Conservation (phyloP, 1,140 invertebrate genomes). For the Ceratoteleas bidentatus region DNA sequence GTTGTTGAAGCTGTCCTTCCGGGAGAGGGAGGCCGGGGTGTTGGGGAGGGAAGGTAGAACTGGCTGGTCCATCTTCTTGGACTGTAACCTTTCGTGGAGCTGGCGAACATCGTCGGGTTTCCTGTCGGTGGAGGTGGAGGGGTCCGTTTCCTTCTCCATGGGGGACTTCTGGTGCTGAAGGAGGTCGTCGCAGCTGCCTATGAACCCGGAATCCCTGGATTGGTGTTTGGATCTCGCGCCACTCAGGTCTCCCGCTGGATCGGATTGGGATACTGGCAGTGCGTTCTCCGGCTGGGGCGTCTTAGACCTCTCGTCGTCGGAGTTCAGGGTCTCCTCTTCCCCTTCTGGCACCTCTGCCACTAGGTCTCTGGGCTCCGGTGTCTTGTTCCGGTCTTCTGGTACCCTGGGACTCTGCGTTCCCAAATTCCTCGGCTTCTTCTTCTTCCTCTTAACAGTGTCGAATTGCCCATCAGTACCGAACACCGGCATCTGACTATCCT, state of each 20-base stretch:
- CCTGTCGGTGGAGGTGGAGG: constrained; percentile 46
- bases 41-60: constrained; percentile 68
- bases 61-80: constrained; percentile 64
- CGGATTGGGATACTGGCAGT: constrained; percentile 32
- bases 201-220: constrained; percentile 92
- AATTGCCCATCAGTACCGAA: constrained; percentile 87
- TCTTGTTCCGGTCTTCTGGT: constrained; percentile 80
- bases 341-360: constrained; percentile 71
- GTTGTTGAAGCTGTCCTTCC: constrained; percentile 95
- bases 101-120: constrained; percentile 54
- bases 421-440: constrained; percentile 82
- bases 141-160: constrained; percentile 66
- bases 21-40: constrained; percentile 83
- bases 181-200: constrained; percentile 93
- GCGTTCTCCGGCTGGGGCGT: constrained; percentile 84
- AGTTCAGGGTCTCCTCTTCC: constrained; percentile 69
- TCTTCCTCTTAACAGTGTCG: constrained; percentile 92
- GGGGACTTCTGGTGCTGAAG: constrained; percentile 83
- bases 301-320: constrained; percentile 47
- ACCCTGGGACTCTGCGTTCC: constrained; percentile 77
- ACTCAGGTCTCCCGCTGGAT: constrained; percentile 36
- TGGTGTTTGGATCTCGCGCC: constrained; percentile 84
- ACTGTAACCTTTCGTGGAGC: constrained; percentile 46
- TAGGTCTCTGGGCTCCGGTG: constrained; percentile 81
- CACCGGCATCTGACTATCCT: constrained; percentile 83